Percentiles rank a stretch among this genome's conserved stretches.
phyloP scores from a whole-genome alignment of 2,113 vertebrate species.

The Nycticryphes semicollaris region DNA sequence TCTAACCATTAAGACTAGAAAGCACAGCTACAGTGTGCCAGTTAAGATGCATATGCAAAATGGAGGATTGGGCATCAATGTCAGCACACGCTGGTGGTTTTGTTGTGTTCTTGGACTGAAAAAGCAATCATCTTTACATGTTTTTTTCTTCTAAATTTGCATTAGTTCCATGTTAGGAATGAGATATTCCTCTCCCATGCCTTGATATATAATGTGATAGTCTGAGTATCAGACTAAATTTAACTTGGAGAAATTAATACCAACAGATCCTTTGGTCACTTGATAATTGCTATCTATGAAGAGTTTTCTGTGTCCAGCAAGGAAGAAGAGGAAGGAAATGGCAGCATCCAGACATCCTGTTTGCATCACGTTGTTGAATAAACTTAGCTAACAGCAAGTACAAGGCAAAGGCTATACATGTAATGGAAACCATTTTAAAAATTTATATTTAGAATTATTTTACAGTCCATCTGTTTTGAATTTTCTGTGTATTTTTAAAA shows the following conservation, averaged over 20 bases:
- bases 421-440: neutral
- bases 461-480: neutral
- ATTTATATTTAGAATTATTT: neutral
- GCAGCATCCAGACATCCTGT: neutral
- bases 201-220: neutral
- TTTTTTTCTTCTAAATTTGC: neutral
- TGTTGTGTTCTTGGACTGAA: neutral
- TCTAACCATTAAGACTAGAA: neutral
- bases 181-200: neutral
- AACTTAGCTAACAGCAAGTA: neutral
- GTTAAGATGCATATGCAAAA: neutral
- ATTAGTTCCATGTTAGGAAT: neutral
- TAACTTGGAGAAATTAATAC: neutral
- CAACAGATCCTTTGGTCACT: neutral
- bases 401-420: neutral
- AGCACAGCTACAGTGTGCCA: neutral
- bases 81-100: rapidly evolving
- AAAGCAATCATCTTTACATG: neutral
- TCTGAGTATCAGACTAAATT: neutral
- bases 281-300: neutral
- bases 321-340: neutral
- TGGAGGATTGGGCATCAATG: rapidly evolving
- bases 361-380: neutral
- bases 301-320: neutral
- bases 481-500: neutral